These are phyloP conservation scores for Spodoptera picta DNA, from an alignment of 2,888 invertebrate genomes.

Conservation along the genomic window DNA sequence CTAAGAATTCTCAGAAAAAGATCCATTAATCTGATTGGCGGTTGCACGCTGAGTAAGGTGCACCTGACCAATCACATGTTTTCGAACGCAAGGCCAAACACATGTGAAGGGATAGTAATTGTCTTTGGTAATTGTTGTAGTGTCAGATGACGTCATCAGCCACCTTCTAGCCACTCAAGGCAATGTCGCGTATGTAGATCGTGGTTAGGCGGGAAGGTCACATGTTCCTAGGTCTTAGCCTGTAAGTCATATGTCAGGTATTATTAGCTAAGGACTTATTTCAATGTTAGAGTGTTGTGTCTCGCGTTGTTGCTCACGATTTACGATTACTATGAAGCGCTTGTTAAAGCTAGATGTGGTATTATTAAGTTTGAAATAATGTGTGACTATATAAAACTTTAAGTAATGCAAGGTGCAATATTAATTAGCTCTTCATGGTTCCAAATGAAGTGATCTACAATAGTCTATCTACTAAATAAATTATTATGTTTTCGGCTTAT, in stretches of 20 bases:
- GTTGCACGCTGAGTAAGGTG: slow-evolving; percentile 8
- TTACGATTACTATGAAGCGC: too few species aligned
- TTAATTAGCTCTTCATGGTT: too few species aligned
- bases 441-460: too few species aligned
- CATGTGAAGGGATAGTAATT: slow-evolving; percentile 56
- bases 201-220: slow-evolving; percentile 42
- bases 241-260: slow-evolving; percentile 40
- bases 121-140: slow-evolving; percentile 47
- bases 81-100: slow-evolving; percentile 53
- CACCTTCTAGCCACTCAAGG: slow-evolving; percentile 49
- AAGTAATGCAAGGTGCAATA: too few species aligned
- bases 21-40: slow-evolving; percentile 39
- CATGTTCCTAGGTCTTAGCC: slow-evolving; percentile 21
- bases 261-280: slow-evolving; percentile 13
- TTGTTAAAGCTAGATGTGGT: too few species aligned
- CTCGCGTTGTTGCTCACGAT: not conserved
- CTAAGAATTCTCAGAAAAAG: slow-evolving; percentile 21
- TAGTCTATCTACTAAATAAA: too few species aligned
- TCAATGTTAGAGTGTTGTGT: not conserved
- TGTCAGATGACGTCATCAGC: slow-evolving; percentile 34
- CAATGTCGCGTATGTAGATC: slow-evolving; percentile 50
- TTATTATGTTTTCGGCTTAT: too few species aligned
- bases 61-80: slow-evolving; percentile 41
- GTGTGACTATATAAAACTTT: too few species aligned
- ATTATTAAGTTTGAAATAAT: too few species aligned